Percentiles rank a stretch among this genome's conserved stretches.
These are phyloP conservation scores for Alethe diademata DNA, from an alignment of 2,113 vertebrate species.

Conservation along the genomic window DNA sequence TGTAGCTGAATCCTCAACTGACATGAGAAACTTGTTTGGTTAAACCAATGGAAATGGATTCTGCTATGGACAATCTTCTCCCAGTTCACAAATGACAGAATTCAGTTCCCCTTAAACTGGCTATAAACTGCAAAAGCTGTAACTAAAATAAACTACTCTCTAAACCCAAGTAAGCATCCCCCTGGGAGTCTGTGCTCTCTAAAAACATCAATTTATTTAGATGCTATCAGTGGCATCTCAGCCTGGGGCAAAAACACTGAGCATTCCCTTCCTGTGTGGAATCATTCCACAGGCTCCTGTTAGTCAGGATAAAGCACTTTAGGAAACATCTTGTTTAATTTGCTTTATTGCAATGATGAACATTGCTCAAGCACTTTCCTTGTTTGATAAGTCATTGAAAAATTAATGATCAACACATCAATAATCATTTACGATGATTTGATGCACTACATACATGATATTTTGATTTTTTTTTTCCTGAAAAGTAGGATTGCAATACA, in stretches of 20 bases:
- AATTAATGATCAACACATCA: background rate
- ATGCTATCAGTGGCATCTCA: background rate
- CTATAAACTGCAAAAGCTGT: background rate
- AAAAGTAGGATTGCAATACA: background rate
- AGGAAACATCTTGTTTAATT: slow-evolving; percentile 4
- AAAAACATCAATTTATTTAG: background rate
- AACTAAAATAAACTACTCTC: slow-evolving; percentile 6
- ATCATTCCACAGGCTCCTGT: background rate
- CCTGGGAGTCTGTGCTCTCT: background rate
- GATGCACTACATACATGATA: fast-evolving
- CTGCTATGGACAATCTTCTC: background rate
- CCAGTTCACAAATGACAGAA: background rate
- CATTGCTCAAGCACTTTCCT: background rate
- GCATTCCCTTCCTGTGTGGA: background rate
- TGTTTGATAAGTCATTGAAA: background rate
- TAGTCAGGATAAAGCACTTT: background rate
- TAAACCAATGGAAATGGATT: background rate
- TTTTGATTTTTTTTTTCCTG: background rate
- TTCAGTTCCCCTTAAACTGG: background rate
- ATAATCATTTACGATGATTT: background rate
- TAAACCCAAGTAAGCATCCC: background rate
- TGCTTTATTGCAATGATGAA: background rate
- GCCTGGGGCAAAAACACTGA: background rate
- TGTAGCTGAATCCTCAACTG: background rate
- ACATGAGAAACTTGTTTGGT: background rate